These are phyloP conservation scores for Leptopilina drosophilae DNA, from an alignment of 2,888 invertebrate genomes.

Conservation along the genomic window DNA sequence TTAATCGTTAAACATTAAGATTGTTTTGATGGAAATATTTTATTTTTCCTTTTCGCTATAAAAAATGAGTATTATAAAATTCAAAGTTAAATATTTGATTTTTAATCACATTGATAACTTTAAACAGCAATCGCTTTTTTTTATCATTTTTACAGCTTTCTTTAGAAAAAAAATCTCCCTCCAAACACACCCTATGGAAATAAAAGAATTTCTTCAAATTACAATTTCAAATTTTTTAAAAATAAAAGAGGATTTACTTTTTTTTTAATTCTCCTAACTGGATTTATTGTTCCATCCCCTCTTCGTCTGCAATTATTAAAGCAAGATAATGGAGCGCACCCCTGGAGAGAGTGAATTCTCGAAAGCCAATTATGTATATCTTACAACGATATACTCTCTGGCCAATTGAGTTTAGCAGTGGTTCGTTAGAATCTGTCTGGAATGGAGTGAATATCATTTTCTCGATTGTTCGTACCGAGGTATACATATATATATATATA, in stretches of 20 bases:
- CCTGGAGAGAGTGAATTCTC: constrained; percentile 39
- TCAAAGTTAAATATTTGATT: no score
- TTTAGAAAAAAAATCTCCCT: no score
- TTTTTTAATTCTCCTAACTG: background rate
- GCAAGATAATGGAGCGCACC: constrained; percentile 32
- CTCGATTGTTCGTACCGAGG: constrained; percentile 7
- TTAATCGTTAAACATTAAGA: no score
- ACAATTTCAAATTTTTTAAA: background rate
- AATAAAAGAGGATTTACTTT: background rate
- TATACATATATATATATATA: background rate
- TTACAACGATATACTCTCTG: constrained; percentile 34
- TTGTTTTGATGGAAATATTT: no score
- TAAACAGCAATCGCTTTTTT: no score
- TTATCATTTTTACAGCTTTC: no score
- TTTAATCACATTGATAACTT: no score
- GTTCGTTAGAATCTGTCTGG: constrained; percentile 37
- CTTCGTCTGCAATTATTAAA: constrained; percentile 9
- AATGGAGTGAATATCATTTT: constrained; percentile 19
- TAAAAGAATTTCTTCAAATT: no score
- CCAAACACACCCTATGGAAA: background rate
- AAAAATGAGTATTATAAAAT: no score
- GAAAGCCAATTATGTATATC: constrained; percentile 39
- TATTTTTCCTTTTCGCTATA: no score
- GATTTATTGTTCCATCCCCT: background rate
- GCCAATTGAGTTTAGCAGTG: constrained; percentile 40